These are phyloP conservation scores for Papilio elwesi DNA, from an alignment of 2,888 invertebrate genomes.

Conservation along the genomic window DNA sequence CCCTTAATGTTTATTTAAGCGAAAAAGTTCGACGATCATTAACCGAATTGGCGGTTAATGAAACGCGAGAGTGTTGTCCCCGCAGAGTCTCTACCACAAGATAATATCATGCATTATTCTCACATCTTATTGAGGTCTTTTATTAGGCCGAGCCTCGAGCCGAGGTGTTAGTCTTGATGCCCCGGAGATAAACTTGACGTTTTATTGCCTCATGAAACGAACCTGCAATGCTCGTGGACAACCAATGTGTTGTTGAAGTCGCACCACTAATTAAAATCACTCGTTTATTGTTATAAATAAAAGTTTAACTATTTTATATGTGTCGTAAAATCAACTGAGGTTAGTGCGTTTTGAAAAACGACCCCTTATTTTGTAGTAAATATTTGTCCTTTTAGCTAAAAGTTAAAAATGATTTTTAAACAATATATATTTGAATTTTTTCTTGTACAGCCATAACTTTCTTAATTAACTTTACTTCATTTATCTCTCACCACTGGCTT, in stretches of 20 bases:
- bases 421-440: too few relatives aligned
- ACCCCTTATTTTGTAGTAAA: constrained; percentile 10
- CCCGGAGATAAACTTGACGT: constrained; percentile 62
- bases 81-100: constrained; percentile 53
- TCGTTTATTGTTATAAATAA: constrained; percentile 43
- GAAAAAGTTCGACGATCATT: constrained; percentile 78
- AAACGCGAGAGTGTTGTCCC: constrained; percentile 67
- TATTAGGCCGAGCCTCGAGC: constrained; percentile 70
- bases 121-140: constrained; percentile 69
- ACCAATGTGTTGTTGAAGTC: constrained; percentile 46
- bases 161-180: constrained; percentile 66
- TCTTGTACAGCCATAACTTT: too few relatives aligned
- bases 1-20: constrained; percentile 80
- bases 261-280: constrained; percentile 52
- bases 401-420: too few relatives aligned
- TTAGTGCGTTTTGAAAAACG: background rate
- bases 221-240: constrained; percentile 36
- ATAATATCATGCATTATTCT: constrained; percentile 76
- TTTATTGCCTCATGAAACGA: constrained; percentile 58
- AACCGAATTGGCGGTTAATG: constrained; percentile 75
- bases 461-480: too few relatives aligned
- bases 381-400: background rate
- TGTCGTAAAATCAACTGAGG: constrained; percentile 29
- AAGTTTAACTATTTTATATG: constrained; percentile 21
- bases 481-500: too few relatives aligned